Conservation (phyloP, 64 coral and sea anemone genomes). For the Pachyseris speciosa region DNA sequence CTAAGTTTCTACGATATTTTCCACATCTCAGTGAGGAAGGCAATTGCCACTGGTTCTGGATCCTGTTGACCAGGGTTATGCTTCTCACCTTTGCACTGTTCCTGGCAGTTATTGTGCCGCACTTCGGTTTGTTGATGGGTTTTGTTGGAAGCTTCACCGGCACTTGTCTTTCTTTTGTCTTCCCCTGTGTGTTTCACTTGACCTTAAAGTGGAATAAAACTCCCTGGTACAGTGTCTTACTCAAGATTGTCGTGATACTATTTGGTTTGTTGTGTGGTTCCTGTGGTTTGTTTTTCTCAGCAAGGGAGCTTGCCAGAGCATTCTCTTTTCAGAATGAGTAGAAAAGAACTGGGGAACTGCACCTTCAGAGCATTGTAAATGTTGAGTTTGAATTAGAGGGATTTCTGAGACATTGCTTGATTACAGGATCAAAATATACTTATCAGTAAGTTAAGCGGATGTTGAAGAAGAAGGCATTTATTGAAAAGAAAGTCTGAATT, state of each 20-base stretch:
- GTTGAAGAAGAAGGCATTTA: too few relatives aligned
- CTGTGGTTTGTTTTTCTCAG: constrained; percentile 88
- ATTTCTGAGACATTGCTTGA: too few relatives aligned
- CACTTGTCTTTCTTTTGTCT: constrained; percentile 93
- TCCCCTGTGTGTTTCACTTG: constrained; percentile 90
- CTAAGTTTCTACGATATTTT: constrained; percentile 77
- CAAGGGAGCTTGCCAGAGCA: constrained; percentile 83
- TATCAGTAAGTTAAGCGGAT: too few relatives aligned
- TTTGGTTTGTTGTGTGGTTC: constrained; percentile 91
- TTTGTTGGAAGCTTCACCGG: constrained; percentile 92
- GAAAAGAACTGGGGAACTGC: background rate
- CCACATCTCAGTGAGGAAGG: constrained; percentile 77
- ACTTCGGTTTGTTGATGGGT: constrained; percentile 94
- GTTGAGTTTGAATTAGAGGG: too few relatives aligned
- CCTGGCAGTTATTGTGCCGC: constrained; percentile 80
- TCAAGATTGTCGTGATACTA: constrained; percentile 71
- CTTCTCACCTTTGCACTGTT: constrained; percentile 85
- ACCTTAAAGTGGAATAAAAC: constrained; percentile 85
- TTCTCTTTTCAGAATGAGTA: constrained; percentile 33
- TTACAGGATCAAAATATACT: too few relatives aligned
- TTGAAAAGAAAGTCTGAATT: too few relatives aligned
- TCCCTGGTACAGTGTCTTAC: constrained; percentile 73
- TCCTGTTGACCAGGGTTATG: constrained; percentile 68
- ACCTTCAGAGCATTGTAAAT: background rate
- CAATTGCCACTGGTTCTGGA: constrained; percentile 87